phyloP scores from a whole-genome alignment of 2,888 invertebrate species.

The Carpatolechia fugitivella region DNA sequence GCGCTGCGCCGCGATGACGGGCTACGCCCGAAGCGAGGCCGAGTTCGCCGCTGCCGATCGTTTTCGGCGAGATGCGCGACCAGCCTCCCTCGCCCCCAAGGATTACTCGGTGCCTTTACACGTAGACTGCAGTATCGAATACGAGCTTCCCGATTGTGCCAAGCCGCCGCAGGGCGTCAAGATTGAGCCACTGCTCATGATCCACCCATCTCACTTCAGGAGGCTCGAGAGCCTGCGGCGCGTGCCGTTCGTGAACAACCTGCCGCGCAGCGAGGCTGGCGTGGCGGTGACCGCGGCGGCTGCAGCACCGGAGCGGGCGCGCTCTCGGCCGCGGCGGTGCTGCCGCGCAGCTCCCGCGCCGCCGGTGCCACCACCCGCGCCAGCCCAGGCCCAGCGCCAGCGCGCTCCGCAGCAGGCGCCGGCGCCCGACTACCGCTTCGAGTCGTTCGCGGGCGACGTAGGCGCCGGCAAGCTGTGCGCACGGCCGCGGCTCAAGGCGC shows the following conservation, averaged over 20 bases:
- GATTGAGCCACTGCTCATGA: conserved; percentile 92
- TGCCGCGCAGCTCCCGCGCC: conserved; percentile 34
- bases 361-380: conserved; percentile 8
- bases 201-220: conserved; percentile 93
- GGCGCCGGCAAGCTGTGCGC: conserved; percentile 41
- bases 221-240: conserved; percentile 91
- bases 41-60: conserved; percentile 72
- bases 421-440: conserved; percentile 41
- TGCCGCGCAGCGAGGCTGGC: conserved; percentile 79
- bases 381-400: conserved; percentile 35
- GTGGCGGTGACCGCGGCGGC: conserved; percentile 24
- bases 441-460: conserved; percentile 43
- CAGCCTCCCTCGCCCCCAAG: conserved; percentile 81
- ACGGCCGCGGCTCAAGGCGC: conserved; percentile 37
- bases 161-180: conserved; percentile 91
- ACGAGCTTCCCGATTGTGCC: conserved; percentile 93
- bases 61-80: conserved; percentile 69
- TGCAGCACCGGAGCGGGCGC: conserved; percentile 17
- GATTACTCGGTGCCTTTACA: conserved; percentile 92
- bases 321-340: conserved; percentile 27
- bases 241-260: conserved; percentile 90
- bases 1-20: conserved; percentile 60
- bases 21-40: conserved; percentile 74
- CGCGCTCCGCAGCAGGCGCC: conserved; percentile 31
- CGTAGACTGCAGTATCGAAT: conserved; percentile 95